Percentiles rank a stretch among this genome's conserved stretches.
Conservation (phyloP, 2,797 vertebrate genomes). For the Yasuhikotakia modesta region DNA sequence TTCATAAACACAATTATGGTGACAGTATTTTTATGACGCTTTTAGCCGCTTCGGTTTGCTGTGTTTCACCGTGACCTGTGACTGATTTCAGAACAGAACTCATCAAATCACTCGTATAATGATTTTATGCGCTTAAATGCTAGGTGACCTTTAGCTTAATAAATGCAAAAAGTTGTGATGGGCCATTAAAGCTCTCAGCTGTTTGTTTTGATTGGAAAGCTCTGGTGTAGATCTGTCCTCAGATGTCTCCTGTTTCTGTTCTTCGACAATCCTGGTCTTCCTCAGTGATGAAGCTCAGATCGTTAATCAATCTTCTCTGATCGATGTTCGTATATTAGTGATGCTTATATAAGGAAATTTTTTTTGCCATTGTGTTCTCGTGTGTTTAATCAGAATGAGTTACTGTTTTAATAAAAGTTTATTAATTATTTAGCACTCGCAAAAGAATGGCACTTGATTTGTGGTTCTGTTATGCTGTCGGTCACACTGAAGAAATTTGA, state of each 20-base stretch:
- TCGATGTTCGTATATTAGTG: conserved; percentile 48
- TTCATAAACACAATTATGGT: conserved; percentile 23
- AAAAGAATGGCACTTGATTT: conserved; percentile 68
- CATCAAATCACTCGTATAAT: not conserved
- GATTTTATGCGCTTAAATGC: conserved; percentile 13
- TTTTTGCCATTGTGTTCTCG: conserved; percentile 7
- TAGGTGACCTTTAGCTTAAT: conserved; percentile 22
- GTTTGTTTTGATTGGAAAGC: conserved; percentile 20
- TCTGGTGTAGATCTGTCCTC: too few relatives aligned
- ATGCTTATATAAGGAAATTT: conserved; percentile 39
- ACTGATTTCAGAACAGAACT: conserved; percentile 12
- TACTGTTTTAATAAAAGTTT: conserved; percentile 65
- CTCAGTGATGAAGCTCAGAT: conserved; percentile 2
- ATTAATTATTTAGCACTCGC: conserved; percentile 72
- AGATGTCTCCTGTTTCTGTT: not conserved
- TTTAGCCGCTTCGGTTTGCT: conserved; percentile 20
- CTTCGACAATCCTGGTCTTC: not conserved
- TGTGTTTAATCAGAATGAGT: conserved; percentile 61
- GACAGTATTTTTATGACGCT: conserved; percentile 30
- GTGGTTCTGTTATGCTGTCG: conserved; percentile 67
- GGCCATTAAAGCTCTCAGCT: conserved; percentile 10
- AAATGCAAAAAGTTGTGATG: not conserved
- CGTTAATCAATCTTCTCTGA: conserved; percentile 33
- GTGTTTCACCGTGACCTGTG: conserved; percentile 21
- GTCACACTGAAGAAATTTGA: conserved; percentile 50